Percentiles rank a stretch among this genome's conserved stretches.
Conservation (phyloP, 2,888 invertebrate genomes). For the Acleris laterana region DNA sequence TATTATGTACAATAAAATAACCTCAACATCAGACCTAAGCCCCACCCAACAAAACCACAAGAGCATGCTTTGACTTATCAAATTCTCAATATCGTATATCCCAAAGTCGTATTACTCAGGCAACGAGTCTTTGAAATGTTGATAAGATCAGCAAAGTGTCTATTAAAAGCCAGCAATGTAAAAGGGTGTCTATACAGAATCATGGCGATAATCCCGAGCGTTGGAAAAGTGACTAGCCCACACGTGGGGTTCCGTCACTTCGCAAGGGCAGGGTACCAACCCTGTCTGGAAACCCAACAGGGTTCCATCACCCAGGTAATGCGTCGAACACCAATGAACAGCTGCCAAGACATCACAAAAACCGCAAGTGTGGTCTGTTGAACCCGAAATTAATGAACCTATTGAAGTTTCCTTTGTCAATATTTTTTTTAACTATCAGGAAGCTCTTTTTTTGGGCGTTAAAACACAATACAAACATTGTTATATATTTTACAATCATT, state of each 20-base stretch:
- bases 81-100: constrained; percentile 8
- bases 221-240: constrained; percentile 60
- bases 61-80: constrained; percentile 18
- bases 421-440: not conserved
- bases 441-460: not conserved
- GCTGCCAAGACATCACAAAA: constrained; percentile 21
- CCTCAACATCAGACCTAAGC: constrained; percentile 22
- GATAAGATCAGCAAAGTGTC: constrained; percentile 29
- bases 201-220: constrained; percentile 43
- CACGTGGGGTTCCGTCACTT: constrained; percentile 64
- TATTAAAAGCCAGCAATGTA: constrained; percentile 44
- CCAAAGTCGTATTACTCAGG: not conserved
- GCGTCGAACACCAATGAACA: constrained; percentile 27
- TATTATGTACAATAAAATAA: constrained; percentile 28
- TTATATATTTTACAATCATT: not conserved
- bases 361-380: not conserved
- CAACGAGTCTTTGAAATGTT: constrained; percentile 12
- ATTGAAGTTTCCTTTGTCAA: not conserved
- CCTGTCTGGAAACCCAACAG: constrained; percentile 26
- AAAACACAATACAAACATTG: too few species aligned
- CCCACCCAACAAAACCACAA: constrained; percentile 23
- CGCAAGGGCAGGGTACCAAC: constrained; percentile 35
- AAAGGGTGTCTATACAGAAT: constrained; percentile 44
- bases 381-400: constrained; percentile 2
- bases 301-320: constrained; percentile 33